Conservation (phyloP, 2,888 invertebrate genomes). For the Tetropium fuscum region DNA sequence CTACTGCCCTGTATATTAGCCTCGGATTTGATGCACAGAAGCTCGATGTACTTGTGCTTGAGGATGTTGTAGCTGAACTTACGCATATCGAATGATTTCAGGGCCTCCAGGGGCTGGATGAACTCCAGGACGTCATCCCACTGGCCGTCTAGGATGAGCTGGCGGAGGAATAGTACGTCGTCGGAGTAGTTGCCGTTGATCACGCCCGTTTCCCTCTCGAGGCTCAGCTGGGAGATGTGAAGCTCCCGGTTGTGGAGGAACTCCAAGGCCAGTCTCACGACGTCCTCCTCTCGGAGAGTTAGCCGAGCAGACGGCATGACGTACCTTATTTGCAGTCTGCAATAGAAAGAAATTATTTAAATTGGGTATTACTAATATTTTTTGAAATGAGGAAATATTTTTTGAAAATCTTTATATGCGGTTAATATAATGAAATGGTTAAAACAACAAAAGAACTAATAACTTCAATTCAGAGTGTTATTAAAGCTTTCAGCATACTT, state of each 20-base stretch:
- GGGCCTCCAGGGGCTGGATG: slow-evolving; percentile 89
- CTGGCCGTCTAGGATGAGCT: slow-evolving; percentile 95
- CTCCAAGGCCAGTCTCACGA: slow-evolving; percentile 86
- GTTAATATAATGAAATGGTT: too few relatives aligned
- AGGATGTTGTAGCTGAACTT: slow-evolving; percentile 89
- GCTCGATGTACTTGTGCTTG: slow-evolving; percentile 93
- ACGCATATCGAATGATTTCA: slow-evolving; percentile 85
- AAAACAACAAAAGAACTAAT: too few relatives aligned
- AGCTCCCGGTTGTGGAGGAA: slow-evolving; percentile 91
- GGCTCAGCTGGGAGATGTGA: slow-evolving; percentile 89
- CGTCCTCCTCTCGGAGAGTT: slow-evolving; percentile 89
- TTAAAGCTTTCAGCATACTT: too few relatives aligned
- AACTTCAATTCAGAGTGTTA: too few relatives aligned
- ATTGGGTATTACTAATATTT: too few relatives aligned
- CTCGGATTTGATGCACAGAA: slow-evolving; percentile 95
- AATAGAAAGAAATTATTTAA: slow-evolving; percentile 44
- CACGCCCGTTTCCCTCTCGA: slow-evolving; percentile 95
- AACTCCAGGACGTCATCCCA: slow-evolving; percentile 98
- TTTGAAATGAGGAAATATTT: too few relatives aligned
- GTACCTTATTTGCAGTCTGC: slow-evolving; percentile 65
- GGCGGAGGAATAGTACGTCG: slow-evolving; percentile 93
- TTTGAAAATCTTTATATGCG: too few relatives aligned
- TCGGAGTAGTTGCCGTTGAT: slow-evolving; percentile 95
- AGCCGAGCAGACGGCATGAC: slow-evolving; percentile 88
- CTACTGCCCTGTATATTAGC: slow-evolving; percentile 81